phyloP scores from a whole-genome alignment of 2,888 invertebrate species.

The Agonopterix alstromeriana region DNA sequence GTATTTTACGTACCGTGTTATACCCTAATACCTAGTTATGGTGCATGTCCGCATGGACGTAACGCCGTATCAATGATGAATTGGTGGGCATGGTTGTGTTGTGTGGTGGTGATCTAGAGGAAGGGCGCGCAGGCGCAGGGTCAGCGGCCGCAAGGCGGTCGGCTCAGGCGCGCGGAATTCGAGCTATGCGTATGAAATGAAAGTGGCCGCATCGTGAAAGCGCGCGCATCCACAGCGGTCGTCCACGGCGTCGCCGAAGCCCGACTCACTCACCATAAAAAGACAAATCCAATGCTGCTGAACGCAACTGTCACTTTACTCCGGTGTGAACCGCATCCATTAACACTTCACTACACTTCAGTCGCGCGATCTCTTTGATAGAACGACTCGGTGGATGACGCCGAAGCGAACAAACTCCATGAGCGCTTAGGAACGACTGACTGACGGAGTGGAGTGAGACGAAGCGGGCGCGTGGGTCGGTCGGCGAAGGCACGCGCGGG shows the following conservation, averaged over 20 bases:
- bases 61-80: slow-evolving; percentile 2
- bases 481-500: slow-evolving; percentile 74
- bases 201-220: slow-evolving; percentile 75
- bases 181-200: slow-evolving; percentile 76
- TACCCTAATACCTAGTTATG: too few species aligned
- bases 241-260: slow-evolving; percentile 30
- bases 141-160: slow-evolving; percentile 66
- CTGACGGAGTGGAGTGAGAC: slow-evolving; percentile 27
- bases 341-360: slow-evolving; percentile 66
- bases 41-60: too few species aligned
- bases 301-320: slow-evolving; percentile 50
- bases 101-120: slow-evolving; percentile 47
- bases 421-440: slow-evolving; percentile 64
- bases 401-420: slow-evolving; percentile 42
- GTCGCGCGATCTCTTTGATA: slow-evolving; percentile 47
- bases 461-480: slow-evolving; percentile 86
- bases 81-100: slow-evolving; percentile 24
- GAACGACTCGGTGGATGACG: slow-evolving; percentile 29
- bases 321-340: slow-evolving; percentile 65
- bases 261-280: slow-evolving; percentile 64
- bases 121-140: slow-evolving; percentile 74
- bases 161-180: slow-evolving; percentile 61
- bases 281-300: slow-evolving; percentile 62
- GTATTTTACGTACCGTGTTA: too few species aligned
- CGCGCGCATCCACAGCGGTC: slow-evolving; percentile 64